Conservation (phyloP, 2,113 vertebrate species). For the Tupaia tana region DNA sequence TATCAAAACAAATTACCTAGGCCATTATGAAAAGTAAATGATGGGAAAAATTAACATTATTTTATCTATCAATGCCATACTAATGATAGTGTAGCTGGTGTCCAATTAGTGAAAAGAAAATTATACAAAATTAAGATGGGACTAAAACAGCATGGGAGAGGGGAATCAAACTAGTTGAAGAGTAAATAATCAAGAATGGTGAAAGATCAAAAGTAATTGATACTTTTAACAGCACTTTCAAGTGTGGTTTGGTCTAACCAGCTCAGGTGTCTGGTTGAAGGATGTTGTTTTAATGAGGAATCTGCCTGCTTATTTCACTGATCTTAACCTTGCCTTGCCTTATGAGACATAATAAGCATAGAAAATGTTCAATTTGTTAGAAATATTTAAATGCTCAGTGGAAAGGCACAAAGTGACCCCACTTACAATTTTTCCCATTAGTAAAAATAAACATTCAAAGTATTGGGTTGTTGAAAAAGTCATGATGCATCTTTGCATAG, state of each 20-base stretch:
- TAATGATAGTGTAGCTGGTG: not conserved
- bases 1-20: not conserved
- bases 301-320: not conserved
- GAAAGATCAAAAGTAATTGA: not conserved
- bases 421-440: not conserved
- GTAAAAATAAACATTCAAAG: not conserved
- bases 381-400: not conserved
- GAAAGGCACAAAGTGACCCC: not conserved
- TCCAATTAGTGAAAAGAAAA: conserved; percentile 26
- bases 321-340: not conserved
- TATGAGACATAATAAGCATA: not conserved
- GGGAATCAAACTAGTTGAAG: not conserved
- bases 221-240: not conserved
- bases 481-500: too few species aligned
- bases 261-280: not conserved
- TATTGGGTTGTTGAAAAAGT: too few species aligned
- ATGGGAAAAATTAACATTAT: not conserved
- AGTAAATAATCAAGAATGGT: not conserved
- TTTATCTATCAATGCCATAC: not conserved
- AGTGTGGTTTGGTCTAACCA: not conserved
- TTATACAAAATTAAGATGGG: not conserved
- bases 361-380: not conserved
- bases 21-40: not conserved
- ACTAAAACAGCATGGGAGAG: not conserved
- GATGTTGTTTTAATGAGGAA: not conserved